Percentiles rank a stretch among this genome's conserved stretches.
phyloP scores from a whole-genome alignment of 2,797 vertebrate genomes.

The Pterois miles region DNA sequence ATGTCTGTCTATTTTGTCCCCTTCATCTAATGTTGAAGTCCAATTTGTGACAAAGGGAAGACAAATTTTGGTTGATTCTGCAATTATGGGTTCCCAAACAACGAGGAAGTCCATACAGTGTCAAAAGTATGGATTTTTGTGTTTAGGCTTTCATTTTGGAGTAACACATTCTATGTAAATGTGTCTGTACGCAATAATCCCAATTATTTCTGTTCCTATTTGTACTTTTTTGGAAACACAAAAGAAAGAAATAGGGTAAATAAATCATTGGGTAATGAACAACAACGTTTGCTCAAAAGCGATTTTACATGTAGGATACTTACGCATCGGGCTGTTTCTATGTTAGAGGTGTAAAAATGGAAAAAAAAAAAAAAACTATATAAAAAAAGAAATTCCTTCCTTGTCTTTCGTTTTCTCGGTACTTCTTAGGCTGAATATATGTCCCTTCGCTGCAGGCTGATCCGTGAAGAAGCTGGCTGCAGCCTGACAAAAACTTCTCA shows the following conservation, averaged over 20 bases:
- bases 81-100: not conserved
- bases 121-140: not conserved
- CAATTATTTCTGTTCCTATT: not conserved
- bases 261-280: not conserved
- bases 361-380: not conserved
- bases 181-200: not conserved
- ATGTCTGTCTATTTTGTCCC: too few species aligned
- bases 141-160: not conserved
- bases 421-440: not conserved
- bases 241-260: not conserved
- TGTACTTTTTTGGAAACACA: not conserved
- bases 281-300: not conserved
- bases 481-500: slow-evolving; percentile 9
- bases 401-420: too few species aligned
- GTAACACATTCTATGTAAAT: not conserved
- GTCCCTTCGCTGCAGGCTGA: not conserved
- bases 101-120: not conserved
- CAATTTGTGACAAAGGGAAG: not conserved
- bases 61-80: not conserved
- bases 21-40: not conserved
- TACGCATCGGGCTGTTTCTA: slow-evolving; percentile 56
- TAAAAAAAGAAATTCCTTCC: not conserved
- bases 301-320: slow-evolving; percentile 34
- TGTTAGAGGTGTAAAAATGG: not conserved
- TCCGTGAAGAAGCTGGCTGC: slow-evolving; percentile 12